Percentiles rank a stretch among this genome's conserved stretches.
Evolutionary conservation across 2,888 invertebrate species (phyloP).

Genomic region (Chrysomela aeneicollis): DNA sequence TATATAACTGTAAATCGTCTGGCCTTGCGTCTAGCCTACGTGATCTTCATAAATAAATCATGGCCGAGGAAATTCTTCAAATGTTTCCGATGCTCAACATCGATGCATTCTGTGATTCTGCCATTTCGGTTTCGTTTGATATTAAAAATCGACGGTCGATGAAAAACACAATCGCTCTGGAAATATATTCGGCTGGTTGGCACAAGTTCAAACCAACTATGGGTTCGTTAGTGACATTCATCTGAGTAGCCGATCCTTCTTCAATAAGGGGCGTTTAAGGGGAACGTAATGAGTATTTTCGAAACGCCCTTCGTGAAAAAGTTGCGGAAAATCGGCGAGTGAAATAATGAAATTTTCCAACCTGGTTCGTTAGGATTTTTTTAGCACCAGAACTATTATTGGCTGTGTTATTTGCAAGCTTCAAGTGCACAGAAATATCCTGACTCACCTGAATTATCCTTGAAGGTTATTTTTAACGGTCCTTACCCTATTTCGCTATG

Average conservation of each 20-base stretch:
- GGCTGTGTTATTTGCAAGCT: background rate
- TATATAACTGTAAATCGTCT: slow-evolving; percentile 52
- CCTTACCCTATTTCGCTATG: slow-evolving; percentile 50
- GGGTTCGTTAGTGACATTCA: background rate
- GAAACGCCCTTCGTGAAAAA: too few species aligned
- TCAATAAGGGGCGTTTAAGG: background rate
- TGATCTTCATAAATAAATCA: slow-evolving; percentile 52
- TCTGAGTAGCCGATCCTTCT: background rate
- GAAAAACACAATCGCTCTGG: slow-evolving; percentile 4
- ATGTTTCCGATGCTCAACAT: slow-evolving; percentile 32
- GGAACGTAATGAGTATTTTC: too few species aligned
- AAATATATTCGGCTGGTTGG: background rate
- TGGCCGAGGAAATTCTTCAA: slow-evolving; percentile 44
- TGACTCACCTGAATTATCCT: slow-evolving; percentile 48
- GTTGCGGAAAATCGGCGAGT: too few species aligned
- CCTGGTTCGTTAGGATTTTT: background rate
- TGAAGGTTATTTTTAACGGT: slow-evolving; percentile 51
- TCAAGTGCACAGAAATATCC: slow-evolving; percentile 5
- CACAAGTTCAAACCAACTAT: background rate
- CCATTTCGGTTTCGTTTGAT: slow-evolving; percentile 28
- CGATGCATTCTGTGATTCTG: slow-evolving; percentile 27
- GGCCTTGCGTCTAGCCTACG: slow-evolving; percentile 53
- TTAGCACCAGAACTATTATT: background rate
- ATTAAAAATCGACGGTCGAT: slow-evolving; percentile 23
- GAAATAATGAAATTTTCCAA: background rate